phyloP scores from a whole-genome alignment of 2,797 vertebrate genomes.

The Falco biarmicus region DNA sequence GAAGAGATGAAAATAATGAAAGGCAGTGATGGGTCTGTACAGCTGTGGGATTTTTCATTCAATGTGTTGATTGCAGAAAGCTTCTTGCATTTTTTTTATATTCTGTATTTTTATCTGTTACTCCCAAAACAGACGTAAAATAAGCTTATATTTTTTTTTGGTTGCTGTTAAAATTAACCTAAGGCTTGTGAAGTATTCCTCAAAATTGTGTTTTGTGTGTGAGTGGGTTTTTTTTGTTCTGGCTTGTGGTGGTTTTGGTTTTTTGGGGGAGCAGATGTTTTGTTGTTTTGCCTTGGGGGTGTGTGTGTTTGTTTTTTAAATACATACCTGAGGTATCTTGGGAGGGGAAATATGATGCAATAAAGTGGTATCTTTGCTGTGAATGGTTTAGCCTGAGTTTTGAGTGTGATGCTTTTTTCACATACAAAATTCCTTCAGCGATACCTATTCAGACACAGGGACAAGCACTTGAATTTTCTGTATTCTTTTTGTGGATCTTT shows the following conservation, averaged over 20 bases:
- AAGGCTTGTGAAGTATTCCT: background rate
- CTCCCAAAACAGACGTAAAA: background rate
- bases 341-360: background rate
- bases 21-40: background rate
- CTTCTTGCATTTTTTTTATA: background rate
- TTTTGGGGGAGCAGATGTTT: background rate
- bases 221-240: background rate
- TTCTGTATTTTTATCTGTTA: background rate
- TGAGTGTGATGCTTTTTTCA: background rate
- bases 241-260: background rate
- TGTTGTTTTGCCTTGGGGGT: background rate
- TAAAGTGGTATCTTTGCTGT: background rate
- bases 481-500: background rate
- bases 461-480: background rate
- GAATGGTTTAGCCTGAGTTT: background rate
- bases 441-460: background rate
- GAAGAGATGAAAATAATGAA: background rate
- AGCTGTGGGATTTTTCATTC: background rate
- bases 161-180: background rate
- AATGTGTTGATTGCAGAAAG: background rate
- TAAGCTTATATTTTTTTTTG: background rate
- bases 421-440: background rate
- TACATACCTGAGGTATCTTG: background rate
- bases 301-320: background rate
- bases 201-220: background rate